Evolutionary conservation across 2,888 invertebrate species (phyloP), one percentile per base, ranked within the genome.

Genomic region (Acholoe squamosa): DNA sequence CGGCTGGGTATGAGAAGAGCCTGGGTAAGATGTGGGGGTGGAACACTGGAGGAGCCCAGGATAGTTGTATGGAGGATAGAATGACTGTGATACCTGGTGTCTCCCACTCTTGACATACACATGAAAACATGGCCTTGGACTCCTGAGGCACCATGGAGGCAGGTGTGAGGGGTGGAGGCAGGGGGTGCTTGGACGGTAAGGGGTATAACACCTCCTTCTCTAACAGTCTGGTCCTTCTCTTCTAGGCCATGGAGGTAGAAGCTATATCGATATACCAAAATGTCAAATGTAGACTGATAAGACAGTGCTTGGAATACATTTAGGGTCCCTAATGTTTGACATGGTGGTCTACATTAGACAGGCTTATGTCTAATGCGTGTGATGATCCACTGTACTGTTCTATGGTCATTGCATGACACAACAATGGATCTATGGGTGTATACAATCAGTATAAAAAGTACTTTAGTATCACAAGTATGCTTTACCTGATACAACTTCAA

Each of bases 61-160:
- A 61, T 7, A 61, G 61, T 61, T 61, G 61, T 61, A 14, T 61
- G 61, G 61, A 19, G 76, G 76, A 25, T 76, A 76, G 76, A 31
- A 25, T 71, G 71, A 28, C 71, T 71, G n/a, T 71, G 71, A 71
- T 71, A 71, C 71, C 28, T n/a, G 71, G 28, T n/a, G 28, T 28
- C 25, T 14, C 31, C 14, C 19, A 19, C 61, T 61, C 61, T 61
- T 61, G 61, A 61, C 61, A n/a, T 61, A 61, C 61, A 61, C 61
- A 61, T 61, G 61, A 61, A 61, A 61, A 61, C 61, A 61, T 61
- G 61, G 61, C n/a, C 61, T n/a, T n/a, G 7, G n/a, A 12, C 61
- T 61, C 61, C 61, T 61, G 22, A 61, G 61, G 61, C 61, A n/a
- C 61, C 61, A n/a, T 43, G n/a, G 61, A 61, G 61, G 61, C 61